A percentile compares a stretch with the other conserved stretches of the same genome.
These are phyloP conservation scores for Sporophila hypoxantha DNA, from an alignment of 2,113 vertebrate genomes.

Conservation along the genomic window DNA sequence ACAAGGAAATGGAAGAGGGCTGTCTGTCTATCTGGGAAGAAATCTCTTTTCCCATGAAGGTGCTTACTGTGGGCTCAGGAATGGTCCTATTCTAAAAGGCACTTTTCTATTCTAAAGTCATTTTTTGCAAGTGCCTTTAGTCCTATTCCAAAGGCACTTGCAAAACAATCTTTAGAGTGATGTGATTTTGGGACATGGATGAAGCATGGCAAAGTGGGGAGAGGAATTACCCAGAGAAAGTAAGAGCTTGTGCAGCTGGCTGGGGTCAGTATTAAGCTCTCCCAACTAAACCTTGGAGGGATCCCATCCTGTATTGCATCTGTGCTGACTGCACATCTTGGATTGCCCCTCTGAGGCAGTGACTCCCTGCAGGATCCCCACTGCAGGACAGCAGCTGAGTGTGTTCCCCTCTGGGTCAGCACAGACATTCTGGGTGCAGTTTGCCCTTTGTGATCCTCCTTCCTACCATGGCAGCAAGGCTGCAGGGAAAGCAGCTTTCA, in stretches of 20 bases:
- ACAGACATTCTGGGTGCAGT: neutral
- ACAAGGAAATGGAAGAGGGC: neutral
- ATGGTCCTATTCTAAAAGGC: neutral
- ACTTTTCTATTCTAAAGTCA: neutral
- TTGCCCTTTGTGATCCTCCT: neutral
- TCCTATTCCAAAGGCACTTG: neutral
- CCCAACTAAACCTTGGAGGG: neutral
- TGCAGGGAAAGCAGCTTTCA: neutral
- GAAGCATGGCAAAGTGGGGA: neutral
- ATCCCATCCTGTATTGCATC: neutral
- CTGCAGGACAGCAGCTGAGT: neutral
- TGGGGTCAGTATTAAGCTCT: neutral
- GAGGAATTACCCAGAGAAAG: neutral
- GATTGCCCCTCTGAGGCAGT: neutral
- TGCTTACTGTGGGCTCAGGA: neutral
- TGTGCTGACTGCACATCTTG: neutral
- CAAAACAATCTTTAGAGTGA: neutral
- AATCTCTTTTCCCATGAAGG: neutral
- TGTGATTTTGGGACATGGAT: neutral
- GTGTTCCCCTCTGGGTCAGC: neutral
- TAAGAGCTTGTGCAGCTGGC: neutral
- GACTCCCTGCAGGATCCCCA: neutral
- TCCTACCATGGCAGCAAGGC: neutral
- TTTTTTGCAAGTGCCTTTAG: too few species aligned
- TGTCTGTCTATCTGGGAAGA: neutral